Evolutionary conservation across 2,888 invertebrate species (phyloP), one percentile per base, ranked within the genome.

Genomic region (Orthosia gothica): DNA sequence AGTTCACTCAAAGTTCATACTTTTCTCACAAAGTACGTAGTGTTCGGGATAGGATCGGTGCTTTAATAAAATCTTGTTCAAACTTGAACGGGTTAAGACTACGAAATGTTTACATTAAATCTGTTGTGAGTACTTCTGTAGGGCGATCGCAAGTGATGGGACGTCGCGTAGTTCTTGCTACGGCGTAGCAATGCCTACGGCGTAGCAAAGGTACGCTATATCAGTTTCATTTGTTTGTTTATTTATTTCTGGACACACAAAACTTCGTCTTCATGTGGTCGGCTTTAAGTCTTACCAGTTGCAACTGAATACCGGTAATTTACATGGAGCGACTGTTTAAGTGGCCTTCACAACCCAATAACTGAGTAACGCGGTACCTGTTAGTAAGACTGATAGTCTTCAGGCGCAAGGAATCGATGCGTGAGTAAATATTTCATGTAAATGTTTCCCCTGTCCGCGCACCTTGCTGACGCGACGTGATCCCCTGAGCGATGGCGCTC

Each of bases 401-500:
- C 1, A 26, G 9, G 9, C 20, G 0, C 20, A 20, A 40, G 13
- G 3, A 59, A 67, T 57, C 18, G 47, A 83, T 61, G 67, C 32
- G 13, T 52, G 13, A 52, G 54, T 69, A 20, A 54, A 70, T 81
- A 75, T 65, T 68, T 70, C 61, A 79, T 80, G 81, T 74, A 70
- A 81, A 82, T 81, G 57, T 62, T 45, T 55, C 49, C 13, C 20
- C 5, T 65, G 59, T 23, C 26, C 40, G 70, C 75, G 64, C 84
- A 84, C 81, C 84, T 64, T 45, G 75, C 52, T 65, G 49, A 58
- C 58, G 55, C 32, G 55, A 67, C 67, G 64, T 75, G 63, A 81
- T 83, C 81, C 83, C n/a, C 55, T 80, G 81, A 82, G 54, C 55
- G 64, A 84, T 82, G 82, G 65, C 70, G 12, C 59, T 81, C 84